phyloP scores from a whole-genome alignment of 2,888 invertebrate genomes.

The Drosophila limbata region DNA sequence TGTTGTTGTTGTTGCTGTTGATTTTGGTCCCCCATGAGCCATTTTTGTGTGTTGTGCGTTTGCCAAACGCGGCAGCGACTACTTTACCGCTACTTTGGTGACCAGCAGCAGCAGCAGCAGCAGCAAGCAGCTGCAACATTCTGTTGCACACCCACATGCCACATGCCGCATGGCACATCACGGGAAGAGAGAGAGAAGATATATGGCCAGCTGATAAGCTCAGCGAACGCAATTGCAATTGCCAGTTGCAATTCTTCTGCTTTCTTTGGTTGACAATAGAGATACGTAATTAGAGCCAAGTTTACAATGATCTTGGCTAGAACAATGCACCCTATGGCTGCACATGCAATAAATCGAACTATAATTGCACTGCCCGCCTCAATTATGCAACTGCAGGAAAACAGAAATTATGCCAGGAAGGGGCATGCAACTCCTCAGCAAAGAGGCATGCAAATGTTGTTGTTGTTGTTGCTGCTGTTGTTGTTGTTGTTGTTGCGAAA shows the following conservation, averaged over 20 bases:
- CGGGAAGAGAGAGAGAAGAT: conserved; percentile 33
- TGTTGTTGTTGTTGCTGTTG: conserved; percentile 5
- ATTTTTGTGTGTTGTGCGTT: conserved; percentile 42
- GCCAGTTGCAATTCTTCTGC: conserved; percentile 15
- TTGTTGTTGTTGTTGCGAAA: conserved; percentile 42
- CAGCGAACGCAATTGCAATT: conserved; percentile 31
- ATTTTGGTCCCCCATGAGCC: conserved; percentile 43
- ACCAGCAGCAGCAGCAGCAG: conserved; percentile 21
- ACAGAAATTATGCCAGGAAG: conserved; percentile 49
- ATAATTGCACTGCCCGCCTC: conserved; percentile 71
- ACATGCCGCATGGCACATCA: conserved; percentile 9
- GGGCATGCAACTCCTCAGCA: conserved; percentile 25
- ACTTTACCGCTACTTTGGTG: conserved; percentile 57
- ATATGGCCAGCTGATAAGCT: conserved; percentile 55
- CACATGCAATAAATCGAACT: conserved; percentile 76
- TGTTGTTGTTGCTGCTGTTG: conserved; percentile 3
- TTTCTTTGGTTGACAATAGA: conserved; percentile 56
- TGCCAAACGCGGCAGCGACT: conserved; percentile 31
- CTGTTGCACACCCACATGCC: conserved; percentile 49
- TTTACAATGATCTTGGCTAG: conserved; percentile 19
- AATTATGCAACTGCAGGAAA: conserved; percentile 69
- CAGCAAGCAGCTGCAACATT: conserved; percentile 27
- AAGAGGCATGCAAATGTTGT: conserved; percentile 29
- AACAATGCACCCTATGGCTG: conserved; percentile 55
- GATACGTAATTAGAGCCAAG: conserved; percentile 52